Percentiles rank a stretch among this genome's conserved stretches.
These are phyloP conservation scores for Oryzias curvinotus DNA, from an alignment of 2,113 vertebrate genomes.

Conservation along the genomic window DNA sequence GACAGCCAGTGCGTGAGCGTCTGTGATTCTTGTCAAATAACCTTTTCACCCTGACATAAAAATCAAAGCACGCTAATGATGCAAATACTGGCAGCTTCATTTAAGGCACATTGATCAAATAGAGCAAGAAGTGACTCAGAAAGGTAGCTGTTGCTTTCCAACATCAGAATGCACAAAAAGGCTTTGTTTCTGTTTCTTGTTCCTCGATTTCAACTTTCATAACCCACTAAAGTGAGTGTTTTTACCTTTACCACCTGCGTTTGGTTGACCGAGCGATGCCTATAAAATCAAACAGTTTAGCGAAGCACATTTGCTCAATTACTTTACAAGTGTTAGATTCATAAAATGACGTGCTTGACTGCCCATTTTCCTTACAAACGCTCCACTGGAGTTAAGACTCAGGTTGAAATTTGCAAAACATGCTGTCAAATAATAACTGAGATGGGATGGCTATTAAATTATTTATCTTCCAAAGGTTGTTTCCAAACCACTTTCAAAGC, in stretches of 20 bases:
- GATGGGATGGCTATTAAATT: constrained; percentile 30
- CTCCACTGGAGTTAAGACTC: constrained; percentile 1
- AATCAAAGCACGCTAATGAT: constrained; percentile 13
- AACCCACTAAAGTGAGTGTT: constrained; percentile 3
- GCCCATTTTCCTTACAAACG: constrained; percentile 8
- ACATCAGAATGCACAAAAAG: background rate
- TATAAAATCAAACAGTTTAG: constrained; percentile 13
- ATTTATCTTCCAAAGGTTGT: constrained; percentile 30
- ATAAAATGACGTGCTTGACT: constrained; percentile 3
- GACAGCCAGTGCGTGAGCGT: background rate
- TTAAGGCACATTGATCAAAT: constrained; percentile 11
- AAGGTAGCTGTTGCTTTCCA: constrained; percentile 5
- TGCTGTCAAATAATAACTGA: constrained; percentile 27
- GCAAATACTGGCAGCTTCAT: constrained; percentile 11
- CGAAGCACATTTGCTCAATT: constrained; percentile 14
- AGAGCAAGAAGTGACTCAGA: background rate
- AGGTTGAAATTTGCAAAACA: constrained; percentile 1
- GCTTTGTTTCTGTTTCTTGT: constrained; percentile 9
- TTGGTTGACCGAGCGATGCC: constrained; percentile 12
- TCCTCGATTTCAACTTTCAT: constrained; percentile 22
- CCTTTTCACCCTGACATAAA: constrained; percentile 11
- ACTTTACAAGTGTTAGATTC: constrained; percentile 6
- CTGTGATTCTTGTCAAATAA: constrained; percentile 14
- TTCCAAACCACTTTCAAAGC: constrained; percentile 30
- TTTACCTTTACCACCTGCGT: constrained; percentile 23